These are phyloP conservation scores for Bufo bufo DNA, from an alignment of 2,113 vertebrate genomes.

Conservation along the genomic window DNA sequence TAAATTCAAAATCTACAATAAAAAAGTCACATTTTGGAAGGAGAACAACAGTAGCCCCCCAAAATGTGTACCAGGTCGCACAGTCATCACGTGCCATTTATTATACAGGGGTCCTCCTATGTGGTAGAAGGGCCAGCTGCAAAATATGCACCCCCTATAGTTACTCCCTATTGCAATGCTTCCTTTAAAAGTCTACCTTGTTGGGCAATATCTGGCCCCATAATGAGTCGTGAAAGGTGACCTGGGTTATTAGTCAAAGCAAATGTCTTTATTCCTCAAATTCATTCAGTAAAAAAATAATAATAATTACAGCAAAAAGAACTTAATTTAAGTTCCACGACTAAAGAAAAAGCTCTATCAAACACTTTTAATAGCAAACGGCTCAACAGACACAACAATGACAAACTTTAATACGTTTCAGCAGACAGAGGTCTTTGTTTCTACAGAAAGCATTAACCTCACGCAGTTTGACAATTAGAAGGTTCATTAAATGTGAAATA, in stretches of 20 bases:
- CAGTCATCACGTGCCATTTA: too few relatives aligned
- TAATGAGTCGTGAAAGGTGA: background rate
- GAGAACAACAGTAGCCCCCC: too few relatives aligned
- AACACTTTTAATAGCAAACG: background rate
- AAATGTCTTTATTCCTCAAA: background rate
- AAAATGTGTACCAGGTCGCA: too few relatives aligned
- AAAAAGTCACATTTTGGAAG: too few relatives aligned
- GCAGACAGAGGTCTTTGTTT: conserved; percentile 15
- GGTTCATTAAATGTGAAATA: conserved; percentile 14
- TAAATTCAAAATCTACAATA: too few relatives aligned
- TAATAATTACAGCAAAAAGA: background rate
- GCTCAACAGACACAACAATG: background rate
- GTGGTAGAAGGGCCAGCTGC: background rate
- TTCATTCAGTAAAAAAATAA: background rate
- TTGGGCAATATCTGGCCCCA: background rate
- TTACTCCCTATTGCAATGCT: too few relatives aligned
- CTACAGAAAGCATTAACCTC: conserved; percentile 14
- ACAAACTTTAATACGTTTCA: background rate
- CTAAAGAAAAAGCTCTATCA: background rate
- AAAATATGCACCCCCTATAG: background rate
- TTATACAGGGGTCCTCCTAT: too few relatives aligned
- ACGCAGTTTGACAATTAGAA: conserved; percentile 19
- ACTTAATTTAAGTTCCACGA: background rate
- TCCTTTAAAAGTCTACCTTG: background rate
- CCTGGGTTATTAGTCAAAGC: background rate